A percentile compares a stretch with the other conserved stretches of the same genome.
Evolutionary conservation across 1,140 invertebrate genomes (phyloP).

Genomic region (Cherax destructor): DNA sequence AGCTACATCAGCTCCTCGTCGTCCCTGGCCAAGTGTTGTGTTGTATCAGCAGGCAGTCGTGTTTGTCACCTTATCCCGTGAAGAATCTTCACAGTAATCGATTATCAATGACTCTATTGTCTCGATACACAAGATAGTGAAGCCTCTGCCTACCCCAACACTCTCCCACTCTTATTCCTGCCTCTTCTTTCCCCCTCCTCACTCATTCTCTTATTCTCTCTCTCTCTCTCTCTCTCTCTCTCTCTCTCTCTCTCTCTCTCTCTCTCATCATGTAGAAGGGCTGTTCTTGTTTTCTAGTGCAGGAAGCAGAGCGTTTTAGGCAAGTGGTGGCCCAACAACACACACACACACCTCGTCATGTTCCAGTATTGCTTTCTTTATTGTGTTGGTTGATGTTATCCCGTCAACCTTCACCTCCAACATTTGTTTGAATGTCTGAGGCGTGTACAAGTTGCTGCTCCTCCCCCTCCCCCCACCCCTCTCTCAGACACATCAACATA

Average conservation of each 20-base stretch:
- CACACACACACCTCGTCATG: too few species aligned
- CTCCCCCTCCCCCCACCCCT: too few species aligned
- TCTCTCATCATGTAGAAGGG: neutral
- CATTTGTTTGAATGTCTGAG: too few species aligned
- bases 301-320: too few species aligned
- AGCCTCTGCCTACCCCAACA: neutral
- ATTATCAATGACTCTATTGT: constrained; percentile 17
- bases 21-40: neutral
- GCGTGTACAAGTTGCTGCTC: too few species aligned
- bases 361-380: too few species aligned
- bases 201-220: neutral
- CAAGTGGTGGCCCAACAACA: too few species aligned
- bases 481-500: too few species aligned
- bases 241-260: neutral
- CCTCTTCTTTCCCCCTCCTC: neutral
- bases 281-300: too few species aligned
- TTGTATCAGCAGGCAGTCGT: neutral
- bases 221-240: neutral
- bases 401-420: too few species aligned
- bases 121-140: neutral
- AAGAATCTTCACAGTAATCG: constrained; percentile 12
- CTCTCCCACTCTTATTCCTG: neutral
- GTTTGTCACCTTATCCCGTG: neutral
- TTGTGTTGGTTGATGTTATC: too few species aligned
- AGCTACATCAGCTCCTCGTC: too few species aligned